These are phyloP conservation scores for Lithobates pipiens DNA, from an alignment of 2,797 vertebrate genomes.

Conservation along the genomic window DNA sequence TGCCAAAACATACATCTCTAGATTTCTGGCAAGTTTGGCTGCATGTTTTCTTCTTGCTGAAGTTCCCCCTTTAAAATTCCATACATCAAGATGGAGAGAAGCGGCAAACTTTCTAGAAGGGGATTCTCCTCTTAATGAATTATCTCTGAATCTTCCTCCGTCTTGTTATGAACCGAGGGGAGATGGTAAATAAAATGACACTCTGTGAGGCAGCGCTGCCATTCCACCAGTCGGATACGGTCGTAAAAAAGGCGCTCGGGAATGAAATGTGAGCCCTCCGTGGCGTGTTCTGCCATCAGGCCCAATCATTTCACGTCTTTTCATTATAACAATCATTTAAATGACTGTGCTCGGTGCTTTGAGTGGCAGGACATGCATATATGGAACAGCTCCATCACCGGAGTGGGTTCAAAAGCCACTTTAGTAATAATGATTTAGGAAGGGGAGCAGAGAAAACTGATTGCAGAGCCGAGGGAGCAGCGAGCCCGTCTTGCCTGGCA, in stretches of 20 bases:
- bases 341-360: constrained; percentile 47
- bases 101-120: constrained; percentile 10
- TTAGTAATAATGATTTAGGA: constrained; percentile 48
- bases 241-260: constrained; percentile 46
- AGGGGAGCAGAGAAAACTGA: constrained; percentile 35
- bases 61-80: background rate
- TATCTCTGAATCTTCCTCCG: constrained; percentile 14
- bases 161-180: constrained; percentile 22
- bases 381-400: constrained; percentile 52
- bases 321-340: constrained; percentile 61
- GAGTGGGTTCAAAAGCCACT: constrained; percentile 48
- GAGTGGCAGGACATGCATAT: constrained; percentile 53
- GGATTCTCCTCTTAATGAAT: constrained; percentile 51
- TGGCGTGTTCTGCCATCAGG: constrained; percentile 34
- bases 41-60: background rate
- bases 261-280: constrained; percentile 57
- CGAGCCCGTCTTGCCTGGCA: background rate
- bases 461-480: constrained; percentile 20
- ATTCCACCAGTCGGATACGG: constrained; percentile 38
- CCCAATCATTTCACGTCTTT: constrained; percentile 59
- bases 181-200: constrained; percentile 55
- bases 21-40: background rate
- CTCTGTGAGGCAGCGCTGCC: constrained; percentile 6
- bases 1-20: background rate
- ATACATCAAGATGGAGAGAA: background rate